phyloP scores from a whole-genome alignment of 2,113 vertebrate species.

The Canis aureus region DNA sequence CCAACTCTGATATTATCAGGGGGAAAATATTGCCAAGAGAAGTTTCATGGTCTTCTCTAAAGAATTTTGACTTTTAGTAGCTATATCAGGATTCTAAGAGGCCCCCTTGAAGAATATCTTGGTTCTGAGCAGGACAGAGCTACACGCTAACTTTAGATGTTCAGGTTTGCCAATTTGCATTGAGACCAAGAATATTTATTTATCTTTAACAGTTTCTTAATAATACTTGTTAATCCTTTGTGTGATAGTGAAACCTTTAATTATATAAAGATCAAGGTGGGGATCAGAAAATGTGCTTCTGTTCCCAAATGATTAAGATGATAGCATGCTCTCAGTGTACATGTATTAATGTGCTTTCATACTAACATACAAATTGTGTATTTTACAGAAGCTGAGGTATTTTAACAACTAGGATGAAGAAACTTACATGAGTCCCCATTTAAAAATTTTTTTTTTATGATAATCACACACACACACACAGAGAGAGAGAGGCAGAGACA shows the following conservation, averaged over 20 bases:
- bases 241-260: conserved; percentile 2
- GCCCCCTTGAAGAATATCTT: not conserved
- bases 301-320: not conserved
- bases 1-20: not conserved
- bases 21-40: not conserved
- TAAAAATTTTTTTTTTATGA: not conserved
- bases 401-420: conserved; percentile 50
- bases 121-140: not conserved
- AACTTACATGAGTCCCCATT: not conserved
- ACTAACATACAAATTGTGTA: not conserved
- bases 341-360: not conserved
- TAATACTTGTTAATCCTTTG: not conserved
- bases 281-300: not conserved
- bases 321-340: not conserved
- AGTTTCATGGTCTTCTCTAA: not conserved
- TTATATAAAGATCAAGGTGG: conserved; percentile 44
- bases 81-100: not conserved
- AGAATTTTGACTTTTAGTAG: not conserved
- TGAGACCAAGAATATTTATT: conserved; percentile 12
- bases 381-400: not conserved
- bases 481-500: no score
- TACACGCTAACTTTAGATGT: not conserved
- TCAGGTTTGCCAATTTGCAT: not conserved
- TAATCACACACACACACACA: no score
- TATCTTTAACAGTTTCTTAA: not conserved